Conservation (phyloP, 2,797 vertebrate species). For the Pipistrellus pipistrellus region DNA sequence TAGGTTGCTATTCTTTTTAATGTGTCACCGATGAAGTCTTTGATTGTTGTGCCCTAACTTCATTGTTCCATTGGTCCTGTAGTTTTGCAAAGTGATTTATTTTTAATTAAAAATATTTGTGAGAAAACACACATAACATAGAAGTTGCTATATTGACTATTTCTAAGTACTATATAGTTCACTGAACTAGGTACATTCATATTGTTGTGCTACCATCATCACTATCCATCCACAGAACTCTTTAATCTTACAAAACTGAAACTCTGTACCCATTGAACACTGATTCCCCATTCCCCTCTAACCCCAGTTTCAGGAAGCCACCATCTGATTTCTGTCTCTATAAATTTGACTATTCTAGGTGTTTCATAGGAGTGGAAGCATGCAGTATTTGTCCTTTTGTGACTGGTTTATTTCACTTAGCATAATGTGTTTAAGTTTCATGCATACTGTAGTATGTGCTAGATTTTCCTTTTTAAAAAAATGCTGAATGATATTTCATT, state of each 20-base stretch:
- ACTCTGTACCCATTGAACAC: neutral
- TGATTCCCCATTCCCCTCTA: rapidly evolving
- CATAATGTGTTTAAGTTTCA: neutral
- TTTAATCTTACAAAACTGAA: neutral
- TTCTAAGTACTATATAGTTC: neutral
- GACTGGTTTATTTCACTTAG: neutral
- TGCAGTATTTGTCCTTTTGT: neutral
- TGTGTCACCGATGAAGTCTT: neutral
- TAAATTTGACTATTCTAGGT: neutral
- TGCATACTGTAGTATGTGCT: neutral
- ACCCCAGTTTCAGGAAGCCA: neutral
- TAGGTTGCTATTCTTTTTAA: neutral
- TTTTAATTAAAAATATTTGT: neutral
- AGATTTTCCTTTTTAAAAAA: neutral
- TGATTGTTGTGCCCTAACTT: neutral
- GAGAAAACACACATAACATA: neutral
- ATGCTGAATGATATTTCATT: neutral
- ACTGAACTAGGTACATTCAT: neutral
- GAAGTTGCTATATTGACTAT: neutral
- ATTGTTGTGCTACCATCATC: neutral
- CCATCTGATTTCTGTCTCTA: neutral
- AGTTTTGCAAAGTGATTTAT: neutral
- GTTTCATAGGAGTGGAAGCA: neutral
- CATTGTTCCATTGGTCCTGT: neutral
- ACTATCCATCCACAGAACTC: neutral